phyloP scores from a whole-genome alignment of 2,797 vertebrate genomes.

The Sorex maritimensis region DNA sequence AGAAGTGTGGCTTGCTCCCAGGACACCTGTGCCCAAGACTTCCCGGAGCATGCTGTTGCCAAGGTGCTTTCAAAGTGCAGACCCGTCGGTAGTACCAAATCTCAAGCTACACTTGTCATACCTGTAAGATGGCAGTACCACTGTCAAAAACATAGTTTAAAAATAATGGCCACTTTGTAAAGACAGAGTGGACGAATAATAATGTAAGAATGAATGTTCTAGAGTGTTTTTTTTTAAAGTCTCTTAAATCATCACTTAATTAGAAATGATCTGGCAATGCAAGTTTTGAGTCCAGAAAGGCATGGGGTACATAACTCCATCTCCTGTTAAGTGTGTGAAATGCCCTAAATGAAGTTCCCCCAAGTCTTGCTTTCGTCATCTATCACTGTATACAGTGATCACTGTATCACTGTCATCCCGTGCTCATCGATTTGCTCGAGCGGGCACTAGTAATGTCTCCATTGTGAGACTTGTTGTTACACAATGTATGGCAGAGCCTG shows the following conservation, averaged over 20 bases:
- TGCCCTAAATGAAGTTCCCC: conserved; percentile 34
- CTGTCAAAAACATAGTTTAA: conserved; percentile 38
- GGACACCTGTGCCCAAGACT: conserved; percentile 32
- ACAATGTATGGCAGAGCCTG: too few relatives aligned
- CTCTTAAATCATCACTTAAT: conserved; percentile 12
- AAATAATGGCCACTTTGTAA: conserved; percentile 56
- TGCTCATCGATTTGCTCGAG: too few relatives aligned
- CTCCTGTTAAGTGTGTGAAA: not conserved
- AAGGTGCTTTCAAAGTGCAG: not conserved
- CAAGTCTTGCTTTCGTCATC: conserved; percentile 23
- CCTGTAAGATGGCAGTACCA: conserved; percentile 42
- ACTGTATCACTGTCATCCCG: too few relatives aligned
- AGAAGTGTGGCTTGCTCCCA: conserved; percentile 17
- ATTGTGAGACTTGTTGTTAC: too few relatives aligned
- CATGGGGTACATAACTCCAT: not conserved
- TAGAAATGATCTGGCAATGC: not conserved
- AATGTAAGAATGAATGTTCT: conserved; percentile 48
- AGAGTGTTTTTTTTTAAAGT: not conserved
- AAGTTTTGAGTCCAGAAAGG: conserved; percentile 52
- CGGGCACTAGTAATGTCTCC: too few relatives aligned
- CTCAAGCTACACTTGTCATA: conserved; percentile 58
- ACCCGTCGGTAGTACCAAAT: not conserved
- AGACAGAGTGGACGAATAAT: conserved; percentile 34
- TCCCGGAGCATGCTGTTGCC: conserved; percentile 49
- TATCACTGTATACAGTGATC: too few relatives aligned